Evolutionary conservation across 1,140 invertebrate genomes (phyloP), one percentile per base, ranked within the genome.

Genomic region (Diorhabda carinulata): DNA sequence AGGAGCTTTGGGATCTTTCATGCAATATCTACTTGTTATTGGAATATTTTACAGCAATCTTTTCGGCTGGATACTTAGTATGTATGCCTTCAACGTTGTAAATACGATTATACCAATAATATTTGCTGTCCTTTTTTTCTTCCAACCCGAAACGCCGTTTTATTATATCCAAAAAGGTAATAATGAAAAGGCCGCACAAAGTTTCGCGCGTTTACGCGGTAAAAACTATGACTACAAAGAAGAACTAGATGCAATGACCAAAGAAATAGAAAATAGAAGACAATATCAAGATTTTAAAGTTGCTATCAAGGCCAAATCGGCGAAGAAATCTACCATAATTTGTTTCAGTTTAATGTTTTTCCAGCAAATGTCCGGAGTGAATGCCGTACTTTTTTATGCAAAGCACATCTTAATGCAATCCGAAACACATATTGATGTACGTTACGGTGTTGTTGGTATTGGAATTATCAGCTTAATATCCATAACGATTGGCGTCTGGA

Each of bases 131-230:
- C 70, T 84, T 1, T 87, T 90, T 78, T 74, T 87, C 8, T 86
- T 88, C 45, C 86, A 91, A 81, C 91, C 91, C 0, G 91, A 92
- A 80, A 87, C 89, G 0, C 91, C 87, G 1, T 77, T 81, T 0
- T 81, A 84, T 77, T 77, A 84, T 70, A 73, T 86, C 57, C 82
- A 82, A 52, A 86, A 86, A 74, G 86, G 86, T 8, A 83, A 87
- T 2, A 80, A 86, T 5, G 83, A 86, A 3, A 87, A 88, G 63
- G 92, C 93, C 0, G 82, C 86, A 43, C 81, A 84, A 43, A 84
- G 88, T 2, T 81, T 94, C 57, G 80, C 83, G n/a, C 89, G 85
- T 82, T 81, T 96, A 2, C 83, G 93, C 2, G 91, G 92, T 2
- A 79, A 83, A 2, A 78, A 88, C 2, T 90, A 88, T 59, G 85